Evolutionary conservation across 2,797 vertebrate genomes (phyloP), one percentile per base, ranked within the genome.

Genomic region (Eleutherodactylus coqui): DNA sequence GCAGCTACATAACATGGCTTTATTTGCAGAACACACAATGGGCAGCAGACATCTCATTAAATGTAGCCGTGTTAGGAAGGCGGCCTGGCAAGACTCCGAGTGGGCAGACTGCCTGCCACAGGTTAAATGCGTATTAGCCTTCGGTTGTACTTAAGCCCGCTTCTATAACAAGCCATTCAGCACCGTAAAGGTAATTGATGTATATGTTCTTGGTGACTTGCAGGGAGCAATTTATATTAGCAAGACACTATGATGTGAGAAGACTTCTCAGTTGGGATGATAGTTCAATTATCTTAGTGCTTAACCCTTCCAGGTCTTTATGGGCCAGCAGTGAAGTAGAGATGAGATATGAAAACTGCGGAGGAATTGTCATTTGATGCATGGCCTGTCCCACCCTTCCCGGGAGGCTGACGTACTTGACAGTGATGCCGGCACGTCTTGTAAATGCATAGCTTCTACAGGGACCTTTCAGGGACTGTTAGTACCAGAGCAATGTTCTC

Each of bases 21-120:
- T 75, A 51, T 85, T 91, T 90, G 55, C 45, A 83, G 86, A 90
- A 3, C 69, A 62, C 53, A 70, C 88, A 87, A 86, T 87, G 87
- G 86, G 75, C 86, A 80, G 29, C 0, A 84, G 81, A 3, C 75
- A 89, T 87, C 38, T 86, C 82, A 89, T 91, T 88, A 85, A 88
- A 87, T 41, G 58, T 0, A 27, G 49, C 85, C 80, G 75, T 43
- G 79, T 45, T 73, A 86, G 75, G 85, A 58, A 88, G 72, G 79
- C 32, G 76, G 70, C 62, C 83, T 88, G 88, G 88, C 91, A 89
- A 67, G 70, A 45, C 53, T 90, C 80, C 90, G 86, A 89, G 84
- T 0, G 1, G 89, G 81, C 90, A 82, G 89, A 84, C 88, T 90
- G 88, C 43, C 79, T 88, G 89, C 82, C 86, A 84, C 78, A 85